phyloP scores from a whole-genome alignment of 2,113 vertebrate species.

The Seriola rivoliana region DNA sequence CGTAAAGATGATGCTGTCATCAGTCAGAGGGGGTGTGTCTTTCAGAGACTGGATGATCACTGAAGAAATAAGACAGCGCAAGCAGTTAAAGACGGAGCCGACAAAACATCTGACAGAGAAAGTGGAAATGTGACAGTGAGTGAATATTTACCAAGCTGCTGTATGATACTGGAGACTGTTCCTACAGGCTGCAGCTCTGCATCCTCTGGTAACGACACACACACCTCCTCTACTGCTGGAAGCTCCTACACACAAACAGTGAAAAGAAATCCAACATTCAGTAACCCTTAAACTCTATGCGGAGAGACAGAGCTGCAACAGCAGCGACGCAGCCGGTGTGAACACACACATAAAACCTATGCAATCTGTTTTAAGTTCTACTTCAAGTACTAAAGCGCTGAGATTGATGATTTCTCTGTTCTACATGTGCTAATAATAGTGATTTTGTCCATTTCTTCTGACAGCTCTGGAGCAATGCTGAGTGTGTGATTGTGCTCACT shows the following conservation, averaged over 20 bases:
- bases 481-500: no score
- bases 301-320: no score
- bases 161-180: conserved; percentile 89
- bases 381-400: no score
- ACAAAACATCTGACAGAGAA: neutral
- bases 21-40: conserved; percentile 89
- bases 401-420: no score
- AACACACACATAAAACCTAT: no score
- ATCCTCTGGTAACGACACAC: conserved; percentile 86
- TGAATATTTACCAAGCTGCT: conserved; percentile 86
- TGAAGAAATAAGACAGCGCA: conserved; percentile 57
- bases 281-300: no score
- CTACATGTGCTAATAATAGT: no score
- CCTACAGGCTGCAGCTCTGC: conserved; percentile 89
- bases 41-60: conserved; percentile 92
- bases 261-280: no score
- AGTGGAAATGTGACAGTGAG: neutral
- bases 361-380: no score
- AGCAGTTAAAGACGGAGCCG: neutral
- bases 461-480: no score
- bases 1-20: conserved; percentile 92
- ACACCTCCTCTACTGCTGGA: conserved; percentile 88
- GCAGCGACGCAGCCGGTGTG: no score
- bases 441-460: no score
- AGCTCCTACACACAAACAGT: conserved; percentile 83